Conservation (phyloP, 1,140 invertebrate genomes). For the Tetramorium parvispinum region DNA sequence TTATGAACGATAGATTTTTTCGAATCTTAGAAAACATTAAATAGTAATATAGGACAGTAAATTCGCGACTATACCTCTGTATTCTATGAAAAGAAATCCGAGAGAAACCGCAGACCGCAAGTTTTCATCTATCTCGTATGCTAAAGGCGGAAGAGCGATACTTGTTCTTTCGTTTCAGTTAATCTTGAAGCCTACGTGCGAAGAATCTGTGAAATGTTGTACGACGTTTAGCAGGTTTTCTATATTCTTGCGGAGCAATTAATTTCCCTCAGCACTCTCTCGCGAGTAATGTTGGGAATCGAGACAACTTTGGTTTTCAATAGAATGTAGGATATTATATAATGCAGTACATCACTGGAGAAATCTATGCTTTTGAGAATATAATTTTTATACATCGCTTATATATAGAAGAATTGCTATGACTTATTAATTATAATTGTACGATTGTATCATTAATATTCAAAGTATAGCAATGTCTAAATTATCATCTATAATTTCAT, state of each 20-base stretch:
- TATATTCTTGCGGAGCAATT: not conserved
- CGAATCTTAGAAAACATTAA: not conserved
- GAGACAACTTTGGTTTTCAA: constrained; percentile 5
- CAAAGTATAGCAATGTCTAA: not conserved
- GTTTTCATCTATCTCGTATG: constrained; percentile 23
- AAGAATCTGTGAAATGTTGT: constrained; percentile 20
- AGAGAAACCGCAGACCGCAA: constrained; percentile 34
- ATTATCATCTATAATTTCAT: not conserved
- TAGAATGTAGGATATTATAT: constrained; percentile 8
- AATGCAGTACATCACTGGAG: not conserved
- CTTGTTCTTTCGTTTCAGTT: constrained; percentile 4
- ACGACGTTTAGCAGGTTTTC: not conserved
- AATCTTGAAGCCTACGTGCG: not conserved
- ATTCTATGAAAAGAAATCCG: not conserved
- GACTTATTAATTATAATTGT: not conserved
- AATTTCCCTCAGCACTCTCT: constrained; percentile 52
- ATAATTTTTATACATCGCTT: not conserved
- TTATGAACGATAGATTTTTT: not conserved
- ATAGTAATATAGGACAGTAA: not conserved
- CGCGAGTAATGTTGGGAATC: constrained; percentile 23
- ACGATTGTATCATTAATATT: not conserved
- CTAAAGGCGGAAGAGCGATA: not conserved
- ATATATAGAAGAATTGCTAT: not conserved
- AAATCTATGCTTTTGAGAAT: constrained; percentile 5
- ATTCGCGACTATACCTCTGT: not conserved